phyloP scores from a whole-genome alignment of 1,140 invertebrate species.

The Drosophila melanogaster region Release_6_plus_ISO1_MT NT_033779.5:10819001-10819500 shows the following conservation, averaged over 20 bases:
- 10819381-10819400: background rate
- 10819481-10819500: background rate
- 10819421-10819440: background rate
- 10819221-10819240: background rate
- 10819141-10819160: background rate
- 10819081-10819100: background rate
- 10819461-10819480: background rate
- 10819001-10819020: background rate
- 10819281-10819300: background rate
- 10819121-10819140: background rate
- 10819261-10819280: background rate
- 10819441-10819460: background rate
- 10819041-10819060: too few species aligned
- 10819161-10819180: background rate
- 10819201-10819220: background rate
- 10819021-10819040: background rate
- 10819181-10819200: background rate
- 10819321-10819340: slow-evolving; percentile 1
- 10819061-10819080: background rate
- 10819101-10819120: background rate
- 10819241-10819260: slow-evolving; percentile 1
- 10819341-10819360: background rate
- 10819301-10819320: background rate
- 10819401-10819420: background rate
- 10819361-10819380: slow-evolving; percentile 1